phyloP scores from a whole-genome alignment of 2,888 invertebrate species.

The Netelia inedita region DNA sequence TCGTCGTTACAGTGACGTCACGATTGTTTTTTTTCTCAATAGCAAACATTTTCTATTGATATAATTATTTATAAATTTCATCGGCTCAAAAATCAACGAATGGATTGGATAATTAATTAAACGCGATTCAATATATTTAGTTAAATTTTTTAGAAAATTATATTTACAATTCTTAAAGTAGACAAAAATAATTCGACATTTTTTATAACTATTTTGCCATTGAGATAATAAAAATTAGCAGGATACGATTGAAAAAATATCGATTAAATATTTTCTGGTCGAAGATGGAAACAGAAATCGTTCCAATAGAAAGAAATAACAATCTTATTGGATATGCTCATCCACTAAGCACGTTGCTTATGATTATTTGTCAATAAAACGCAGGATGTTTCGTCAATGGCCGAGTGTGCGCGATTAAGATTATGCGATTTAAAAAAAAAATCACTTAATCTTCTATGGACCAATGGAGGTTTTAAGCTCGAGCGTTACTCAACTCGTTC shows the following conservation, averaged over 20 bases:
- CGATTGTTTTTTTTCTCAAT: no score
- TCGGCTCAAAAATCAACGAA: no score
- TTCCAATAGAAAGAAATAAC: not conserved
- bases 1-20: no score
- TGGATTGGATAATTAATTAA: no score
- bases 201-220: not conserved
- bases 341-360: not conserved
- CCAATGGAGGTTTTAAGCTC: constrained; percentile 32
- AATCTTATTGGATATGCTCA: not conserved
- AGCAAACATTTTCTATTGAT: no score
- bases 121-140: no score
- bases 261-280: not conserved
- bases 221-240: not conserved
- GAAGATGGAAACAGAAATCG: not conserved
- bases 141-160: no score
- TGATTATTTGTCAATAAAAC: not conserved
- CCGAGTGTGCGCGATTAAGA: not conserved
- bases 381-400: constrained; percentile 1
- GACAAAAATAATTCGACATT: not conserved
- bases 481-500: constrained; percentile 1
- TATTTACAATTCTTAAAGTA: not conserved
- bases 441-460: constrained; percentile 18
- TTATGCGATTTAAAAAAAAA: constrained; percentile 26
- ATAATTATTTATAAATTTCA: no score
- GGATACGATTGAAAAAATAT: no score